These are phyloP conservation scores for Calameuta pallipes DNA, from an alignment of 2,888 invertebrate genomes.

Conservation along the genomic window DNA sequence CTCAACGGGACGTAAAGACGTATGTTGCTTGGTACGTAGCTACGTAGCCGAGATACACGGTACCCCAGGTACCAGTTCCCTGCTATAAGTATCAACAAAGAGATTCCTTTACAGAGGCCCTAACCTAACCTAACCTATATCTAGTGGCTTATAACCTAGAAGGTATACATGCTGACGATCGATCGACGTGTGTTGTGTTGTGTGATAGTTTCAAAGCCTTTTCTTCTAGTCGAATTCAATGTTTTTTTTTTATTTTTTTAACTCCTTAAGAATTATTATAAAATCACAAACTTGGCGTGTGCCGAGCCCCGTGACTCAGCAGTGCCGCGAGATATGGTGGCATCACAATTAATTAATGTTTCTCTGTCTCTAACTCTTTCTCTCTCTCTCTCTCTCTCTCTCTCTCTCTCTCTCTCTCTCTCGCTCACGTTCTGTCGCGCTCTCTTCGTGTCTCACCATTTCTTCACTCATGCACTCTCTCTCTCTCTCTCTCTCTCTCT, in stretches of 20 bases:
- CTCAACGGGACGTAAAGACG: no score
- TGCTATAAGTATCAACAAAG: slow-evolving; percentile 60
- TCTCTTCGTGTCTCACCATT: slow-evolving; percentile 38
- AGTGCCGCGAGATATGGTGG: slow-evolving; percentile 81
- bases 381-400: slow-evolving; percentile 13
- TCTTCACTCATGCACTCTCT: slow-evolving; percentile 8
- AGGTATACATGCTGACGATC: slow-evolving; percentile 64
- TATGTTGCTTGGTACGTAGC: no score
- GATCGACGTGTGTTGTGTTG: slow-evolving; percentile 29
- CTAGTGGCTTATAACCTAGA: slow-evolving; percentile 61
- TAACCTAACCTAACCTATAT: slow-evolving; percentile 56
- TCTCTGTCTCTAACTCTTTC: slow-evolving; percentile 13
- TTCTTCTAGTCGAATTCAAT: slow-evolving; percentile 21
- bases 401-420: slow-evolving; percentile 7
- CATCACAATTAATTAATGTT: slow-evolving; percentile 73
- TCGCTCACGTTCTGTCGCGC: not conserved
- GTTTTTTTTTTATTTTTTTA: slow-evolving; percentile 24
- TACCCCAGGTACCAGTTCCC: slow-evolving; percentile 34
- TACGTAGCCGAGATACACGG: no score
- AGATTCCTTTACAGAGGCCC: slow-evolving; percentile 63
- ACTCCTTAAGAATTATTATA: slow-evolving; percentile 64
- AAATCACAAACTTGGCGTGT: slow-evolving; percentile 66
- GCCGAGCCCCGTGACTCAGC: slow-evolving; percentile 65
- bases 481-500: not conserved
- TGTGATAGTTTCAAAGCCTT: slow-evolving; percentile 20